Evolutionary conservation across 2,113 vertebrate genomes (phyloP).

Genomic region (Notiomystis cincta): DNA sequence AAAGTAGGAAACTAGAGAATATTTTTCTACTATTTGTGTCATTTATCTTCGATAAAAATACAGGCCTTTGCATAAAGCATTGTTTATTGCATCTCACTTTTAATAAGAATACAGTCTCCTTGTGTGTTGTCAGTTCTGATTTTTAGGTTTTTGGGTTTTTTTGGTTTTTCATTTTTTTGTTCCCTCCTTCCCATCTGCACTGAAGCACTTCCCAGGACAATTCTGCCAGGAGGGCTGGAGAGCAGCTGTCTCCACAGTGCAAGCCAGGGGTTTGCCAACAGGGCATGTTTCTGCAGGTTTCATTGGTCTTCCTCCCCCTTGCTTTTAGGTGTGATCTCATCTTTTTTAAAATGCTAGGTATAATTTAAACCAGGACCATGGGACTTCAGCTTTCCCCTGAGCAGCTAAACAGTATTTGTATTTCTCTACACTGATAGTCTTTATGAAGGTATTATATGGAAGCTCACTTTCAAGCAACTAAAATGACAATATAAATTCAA

Average conservation of each 20-base stretch:
- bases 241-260: slow-evolving; percentile 61
- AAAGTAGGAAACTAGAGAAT: background rate
- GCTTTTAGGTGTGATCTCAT: background rate
- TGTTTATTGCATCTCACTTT: background rate
- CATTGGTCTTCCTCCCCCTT: background rate
- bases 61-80: background rate
- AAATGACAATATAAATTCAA: slow-evolving; percentile 13
- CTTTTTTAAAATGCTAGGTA: background rate
- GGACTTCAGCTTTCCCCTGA: background rate
- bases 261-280: slow-evolving; percentile 55
- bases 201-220: background rate
- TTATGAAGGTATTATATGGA: background rate
- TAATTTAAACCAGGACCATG: background rate
- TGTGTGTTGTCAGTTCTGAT: background rate
- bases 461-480: slow-evolving; percentile 1
- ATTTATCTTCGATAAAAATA: background rate
- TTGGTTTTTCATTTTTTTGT: too few species aligned
- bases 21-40: background rate
- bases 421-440: background rate
- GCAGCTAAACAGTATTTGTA: background rate
- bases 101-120: background rate
- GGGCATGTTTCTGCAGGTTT: slow-evolving; percentile 16
- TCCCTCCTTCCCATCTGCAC: slow-evolving; percentile 53
- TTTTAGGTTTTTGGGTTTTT: background rate
- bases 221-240: slow-evolving; percentile 64